Base-by-base conservation (phyloP, 2,113 vertebrate genomes). In the Myanophis thanlyinensis region DNA sequence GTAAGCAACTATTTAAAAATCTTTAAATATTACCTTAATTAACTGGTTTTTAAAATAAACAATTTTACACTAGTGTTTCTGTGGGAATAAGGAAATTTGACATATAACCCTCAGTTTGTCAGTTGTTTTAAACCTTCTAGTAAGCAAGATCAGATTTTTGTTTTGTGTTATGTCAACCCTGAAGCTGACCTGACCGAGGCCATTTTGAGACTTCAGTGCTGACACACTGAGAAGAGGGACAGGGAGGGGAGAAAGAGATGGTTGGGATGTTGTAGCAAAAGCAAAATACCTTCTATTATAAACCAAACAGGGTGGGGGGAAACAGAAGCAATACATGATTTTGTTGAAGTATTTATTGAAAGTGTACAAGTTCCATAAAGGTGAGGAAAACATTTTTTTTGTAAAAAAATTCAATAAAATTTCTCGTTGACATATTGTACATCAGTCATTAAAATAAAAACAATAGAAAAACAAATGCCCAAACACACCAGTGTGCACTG, bases 391-490 rank as follows among this genome's bases (percentile, higher is more conserved):
- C 25, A 92, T 30, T 27, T 90, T 85, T 85, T 86, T 53, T 90
- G 89, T 93, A 95, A 86, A 18, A 89, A 90, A 35, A 48, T 35
- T 27, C 5, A 73, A 56, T n/a, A 48, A 92, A 22, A 87, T 91
- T 4, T 93, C 23, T 95, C 92, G 86, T 18, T 95, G 92, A 93
- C 49, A 94, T 7, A 46, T 93, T 89, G 94, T 94, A 92, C 87
- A 91, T 95, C 59, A 94, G 80, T 59, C 9, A 51, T 86, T n/a
- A 84, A 30, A 89, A 89, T 85, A 89, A 92, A 90, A 93, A 91
- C 91, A 87, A 90, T 51, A 94, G 94, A 91, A 94, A 89, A 84
- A 89, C 67, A 87, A 44, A 54, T 90, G 73, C 0, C 0, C 53
- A 94, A 93, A 95, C 91, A 47, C n/a, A 0, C 2, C 59, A 48